Evolutionary conservation across 1,140 invertebrate genomes (phyloP).

Genomic region (Steinernema khuongi): DNA sequence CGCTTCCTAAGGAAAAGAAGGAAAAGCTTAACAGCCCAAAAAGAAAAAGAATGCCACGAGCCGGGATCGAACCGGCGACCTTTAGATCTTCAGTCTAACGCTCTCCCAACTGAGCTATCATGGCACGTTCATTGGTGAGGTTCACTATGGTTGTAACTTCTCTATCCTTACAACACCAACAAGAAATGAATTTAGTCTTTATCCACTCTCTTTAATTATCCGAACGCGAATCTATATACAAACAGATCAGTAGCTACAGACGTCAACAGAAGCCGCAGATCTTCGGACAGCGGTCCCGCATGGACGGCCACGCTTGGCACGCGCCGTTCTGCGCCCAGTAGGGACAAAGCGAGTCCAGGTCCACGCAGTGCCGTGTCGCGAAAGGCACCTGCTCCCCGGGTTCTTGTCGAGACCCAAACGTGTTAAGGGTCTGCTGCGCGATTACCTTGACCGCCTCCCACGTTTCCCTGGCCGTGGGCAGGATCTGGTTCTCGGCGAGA

Average conservation of each 20-base stretch:
- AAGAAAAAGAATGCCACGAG: not conserved
- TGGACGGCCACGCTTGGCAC: constrained; percentile 45
- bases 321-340: constrained; percentile 52
- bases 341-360: constrained; percentile 47
- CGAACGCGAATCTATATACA: too few relatives aligned
- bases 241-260: not conserved
- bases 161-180: too few relatives aligned
- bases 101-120: constrained; percentile 56
- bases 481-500: constrained; percentile 71
- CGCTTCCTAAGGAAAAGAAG: too few relatives aligned
- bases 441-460: constrained; percentile 73
- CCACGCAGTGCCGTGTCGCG: constrained; percentile 40
- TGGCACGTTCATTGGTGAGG: too few relatives aligned
- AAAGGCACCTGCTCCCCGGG: constrained; percentile 14
- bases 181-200: too few relatives aligned
- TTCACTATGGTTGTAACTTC: too few relatives aligned
- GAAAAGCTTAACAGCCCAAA: too few relatives aligned
- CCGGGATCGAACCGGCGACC: constrained; percentile 61
- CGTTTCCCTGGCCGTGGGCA: constrained; percentile 74
- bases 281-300: constrained; percentile 47
- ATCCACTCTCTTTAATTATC: too few relatives aligned
- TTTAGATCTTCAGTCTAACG: constrained; percentile 63
- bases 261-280: constrained; percentile 46
- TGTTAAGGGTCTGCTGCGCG: constrained; percentile 61
- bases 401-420: constrained; percentile 14